phyloP scores from a whole-genome alignment of 2,113 vertebrate genomes.

The Podarcis muralis region DNA sequence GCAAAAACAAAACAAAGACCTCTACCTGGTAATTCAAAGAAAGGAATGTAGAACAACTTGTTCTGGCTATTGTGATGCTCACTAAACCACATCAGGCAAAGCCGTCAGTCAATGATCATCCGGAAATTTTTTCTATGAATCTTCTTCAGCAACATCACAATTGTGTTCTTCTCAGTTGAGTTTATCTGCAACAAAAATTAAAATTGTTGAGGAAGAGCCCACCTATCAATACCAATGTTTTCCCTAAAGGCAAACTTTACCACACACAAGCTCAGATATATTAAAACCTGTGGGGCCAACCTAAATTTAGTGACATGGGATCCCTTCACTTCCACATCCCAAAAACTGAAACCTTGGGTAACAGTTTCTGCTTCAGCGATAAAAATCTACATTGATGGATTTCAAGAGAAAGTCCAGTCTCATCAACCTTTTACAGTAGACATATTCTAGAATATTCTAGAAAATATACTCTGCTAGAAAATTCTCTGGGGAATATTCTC shows the following conservation, averaged over 20 bases:
- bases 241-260: neutral
- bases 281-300: neutral
- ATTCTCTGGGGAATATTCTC: too few species aligned
- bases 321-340: neutral
- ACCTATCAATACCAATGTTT: neutral
- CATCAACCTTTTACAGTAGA: neutral
- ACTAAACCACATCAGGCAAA: fast-evolving
- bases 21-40: neutral
- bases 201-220: neutral
- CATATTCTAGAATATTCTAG: too few species aligned
- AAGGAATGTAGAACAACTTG: neutral
- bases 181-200: neutral
- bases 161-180: fast-evolving
- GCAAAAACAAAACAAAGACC: neutral
- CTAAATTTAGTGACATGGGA: neutral
- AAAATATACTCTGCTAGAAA: too few species aligned
- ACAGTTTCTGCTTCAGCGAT: neutral
- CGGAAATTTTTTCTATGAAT: neutral
- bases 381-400: neutral
- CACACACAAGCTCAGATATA: neutral
- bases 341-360: neutral
- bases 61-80: fast-evolving
- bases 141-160: neutral
- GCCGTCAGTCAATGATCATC: fast-evolving
- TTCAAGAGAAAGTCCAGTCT: neutral